Evolutionary conservation across 2,888 invertebrate species (phyloP).

Genomic region (Zhengitettix transpicula): DNA sequence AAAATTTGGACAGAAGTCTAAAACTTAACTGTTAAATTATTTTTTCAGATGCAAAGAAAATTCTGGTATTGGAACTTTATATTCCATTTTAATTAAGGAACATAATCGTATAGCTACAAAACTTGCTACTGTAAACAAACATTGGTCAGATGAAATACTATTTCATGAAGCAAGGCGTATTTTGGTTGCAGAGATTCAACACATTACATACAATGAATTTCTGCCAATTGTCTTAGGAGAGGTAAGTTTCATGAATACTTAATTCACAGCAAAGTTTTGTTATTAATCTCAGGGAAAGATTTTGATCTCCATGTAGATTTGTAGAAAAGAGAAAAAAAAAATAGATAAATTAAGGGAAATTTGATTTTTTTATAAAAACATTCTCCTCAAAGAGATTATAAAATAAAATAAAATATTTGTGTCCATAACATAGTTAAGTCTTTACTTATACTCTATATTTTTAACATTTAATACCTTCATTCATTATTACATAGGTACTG

Average conservation of each 20-base stretch:
- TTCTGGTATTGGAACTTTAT: constrained; percentile 51
- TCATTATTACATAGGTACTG: constrained; percentile 5
- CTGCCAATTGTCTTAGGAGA: constrained; percentile 60
- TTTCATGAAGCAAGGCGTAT: constrained; percentile 61
- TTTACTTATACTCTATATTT: not conserved
- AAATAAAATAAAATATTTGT: not conserved
- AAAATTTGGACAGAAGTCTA: no score
- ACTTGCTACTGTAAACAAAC: constrained; percentile 50
- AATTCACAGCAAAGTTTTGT: no score
- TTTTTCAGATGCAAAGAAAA: constrained; percentile 38
- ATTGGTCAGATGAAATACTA: constrained; percentile 63
- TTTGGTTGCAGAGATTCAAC: constrained; percentile 63
- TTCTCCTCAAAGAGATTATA: not conserved
- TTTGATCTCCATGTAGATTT: no score
- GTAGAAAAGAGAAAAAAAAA: no score
- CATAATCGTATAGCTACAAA: constrained; percentile 64
- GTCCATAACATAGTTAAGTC: not conserved
- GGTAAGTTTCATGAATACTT: constrained; percentile 26
- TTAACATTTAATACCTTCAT: not conserved
- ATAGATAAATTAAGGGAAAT: no score
- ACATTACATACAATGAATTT: constrained; percentile 71
- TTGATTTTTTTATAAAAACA: not conserved
- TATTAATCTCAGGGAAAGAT: no score
- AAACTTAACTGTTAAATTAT: not conserved
- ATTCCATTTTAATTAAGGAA: constrained; percentile 53